Base-by-base conservation (phyloP, 2,113 vertebrate genomes). In the Amblyopsis rosae region DNA sequence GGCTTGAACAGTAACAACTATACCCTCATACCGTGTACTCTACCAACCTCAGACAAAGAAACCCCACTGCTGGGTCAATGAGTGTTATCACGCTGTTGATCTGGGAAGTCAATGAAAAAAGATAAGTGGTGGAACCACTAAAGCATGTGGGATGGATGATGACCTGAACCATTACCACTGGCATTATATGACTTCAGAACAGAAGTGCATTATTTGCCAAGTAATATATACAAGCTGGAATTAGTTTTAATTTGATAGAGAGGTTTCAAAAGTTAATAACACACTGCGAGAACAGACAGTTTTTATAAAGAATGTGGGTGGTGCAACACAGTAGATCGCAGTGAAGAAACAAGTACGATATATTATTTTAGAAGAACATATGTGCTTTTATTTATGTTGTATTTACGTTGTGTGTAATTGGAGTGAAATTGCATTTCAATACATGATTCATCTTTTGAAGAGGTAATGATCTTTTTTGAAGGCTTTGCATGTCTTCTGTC, bases 1-100 rank as follows among this genome's bases (percentile, higher is more conserved):
- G 70, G 32, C 59, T 73, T 68, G 56, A 45, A 68, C 65, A 12
- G 48, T 4, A 16, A 59, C 58, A 67, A 67, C 26, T 59, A 67
- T 35, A 26, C 53, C 47, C 12, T 59, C 16, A 15, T 8, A 41
- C 35, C 7, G 6, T 50, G 33, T 67, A 62, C 15, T 41, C 59
- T 41, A 63, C 17, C 9, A 55, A 47, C 54, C 67, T 35, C 12
- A 56, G 9, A 10, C n/a, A 8, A 0, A 69, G 60, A 19, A 49
- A 66, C 51, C 15, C 16, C 41, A 58, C 41, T 3, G 7, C 35
- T 32, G 13, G 55, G 46, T 50, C 53, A 67, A 13, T 9, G 32
- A 41, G 33, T 55, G 13, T 33, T 32, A 65, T 65, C 51, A 1
- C 13, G 49, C 12, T 55, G 41, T 13, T 48, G 54, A 54, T 47